phyloP scores from a whole-genome alignment of 1,140 invertebrate species.

The Venustaconcha ellipsiformis region DNA sequence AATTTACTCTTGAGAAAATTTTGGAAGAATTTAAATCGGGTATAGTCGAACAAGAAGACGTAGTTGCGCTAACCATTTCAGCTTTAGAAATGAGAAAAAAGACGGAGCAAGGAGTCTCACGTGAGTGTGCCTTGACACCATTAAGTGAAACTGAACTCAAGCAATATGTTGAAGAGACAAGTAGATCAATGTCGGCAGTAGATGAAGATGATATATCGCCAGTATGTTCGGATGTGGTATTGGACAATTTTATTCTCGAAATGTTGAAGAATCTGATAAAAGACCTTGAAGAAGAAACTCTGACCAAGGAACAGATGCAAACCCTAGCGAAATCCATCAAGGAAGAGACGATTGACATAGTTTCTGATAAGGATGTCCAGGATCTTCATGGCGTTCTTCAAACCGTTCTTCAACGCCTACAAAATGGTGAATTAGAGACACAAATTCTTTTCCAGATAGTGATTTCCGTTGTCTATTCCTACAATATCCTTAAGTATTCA shows the following conservation, averaged over 20 bases:
- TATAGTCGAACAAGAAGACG: constrained; percentile 20
- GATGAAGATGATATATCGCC: constrained; percentile 18
- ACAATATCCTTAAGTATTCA: constrained; percentile 13
- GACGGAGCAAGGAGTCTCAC: neutral
- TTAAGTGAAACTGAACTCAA: constrained; percentile 20
- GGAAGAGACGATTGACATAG: constrained; percentile 7
- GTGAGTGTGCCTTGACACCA: neutral
- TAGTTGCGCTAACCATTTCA: constrained; percentile 26
- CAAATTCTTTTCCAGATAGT: constrained; percentile 23
- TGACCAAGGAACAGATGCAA: constrained; percentile 18
- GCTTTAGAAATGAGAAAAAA: constrained; percentile 1
- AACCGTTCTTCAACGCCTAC: constrained; percentile 6
- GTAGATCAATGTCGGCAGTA: neutral
- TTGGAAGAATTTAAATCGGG: constrained; percentile 23
- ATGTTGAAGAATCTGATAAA: constrained; percentile 15
- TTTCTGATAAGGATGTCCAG: neutral
- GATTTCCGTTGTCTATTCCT: constrained; percentile 19
- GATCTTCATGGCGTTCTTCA: constrained; percentile 19
- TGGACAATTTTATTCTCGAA: constrained; percentile 27
- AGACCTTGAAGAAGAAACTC: constrained; percentile 22
- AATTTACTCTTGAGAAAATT: constrained; percentile 33
- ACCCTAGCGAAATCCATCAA: constrained; percentile 9
- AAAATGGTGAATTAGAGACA: constrained; percentile 9
- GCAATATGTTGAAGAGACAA: constrained; percentile 9
- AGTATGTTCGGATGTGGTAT: constrained; percentile 16